Evolutionary conservation across 2,113 vertebrate genomes (phyloP), one percentile per base, ranked within the genome.

Genomic region (Scophthalmus maximus): DNA sequence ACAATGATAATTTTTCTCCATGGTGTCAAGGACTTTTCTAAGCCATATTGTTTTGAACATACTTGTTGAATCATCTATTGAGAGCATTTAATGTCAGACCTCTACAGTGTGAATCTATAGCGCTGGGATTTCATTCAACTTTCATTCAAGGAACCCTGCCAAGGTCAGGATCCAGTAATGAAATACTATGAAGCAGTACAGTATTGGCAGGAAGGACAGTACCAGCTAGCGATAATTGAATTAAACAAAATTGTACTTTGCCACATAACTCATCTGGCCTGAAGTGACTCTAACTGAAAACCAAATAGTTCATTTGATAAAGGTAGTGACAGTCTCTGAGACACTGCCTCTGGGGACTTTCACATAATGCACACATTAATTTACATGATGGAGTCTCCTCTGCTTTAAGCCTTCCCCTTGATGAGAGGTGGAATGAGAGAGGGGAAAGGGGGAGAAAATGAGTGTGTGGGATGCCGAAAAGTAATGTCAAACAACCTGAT

Each of bases 401-500:
- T 36, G 42, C 49, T 74, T 70, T 73, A 76, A 91, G 84, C 76
- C 70, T 78, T 85, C 70, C 67, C 52, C 51, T 47, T 53, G 62
- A 82, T 80, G 68, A 85, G 79, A 86, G 66, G 69, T 60, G 47
- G 18, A 60, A 79, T 27, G 53, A 58, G 58, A 23, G 50, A 73
- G 67, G 55, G 44, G 23, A 68, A 57, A 51, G 51, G 51, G 34
- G 30, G 32, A 68, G 60, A 59, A 56, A 69, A 56, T 55, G 80
- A 81, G 80, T 88, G 91, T 86, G 92, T 92, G 88, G 92, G 92
- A 84, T 68, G 87, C 59, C 72, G 79, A 83, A 89, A 87, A 91
- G 89, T 93, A 89, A 90, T 90, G 91, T 93, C 90, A 93, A 85
- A 84, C 74, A 82, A 81, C 82, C 82, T 82, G 82, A 91, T 84